Evolutionary conservation across 2,888 invertebrate species (phyloP), one percentile per base, ranked within the genome.

Genomic region (Aproaerema taeniolella): DNA sequence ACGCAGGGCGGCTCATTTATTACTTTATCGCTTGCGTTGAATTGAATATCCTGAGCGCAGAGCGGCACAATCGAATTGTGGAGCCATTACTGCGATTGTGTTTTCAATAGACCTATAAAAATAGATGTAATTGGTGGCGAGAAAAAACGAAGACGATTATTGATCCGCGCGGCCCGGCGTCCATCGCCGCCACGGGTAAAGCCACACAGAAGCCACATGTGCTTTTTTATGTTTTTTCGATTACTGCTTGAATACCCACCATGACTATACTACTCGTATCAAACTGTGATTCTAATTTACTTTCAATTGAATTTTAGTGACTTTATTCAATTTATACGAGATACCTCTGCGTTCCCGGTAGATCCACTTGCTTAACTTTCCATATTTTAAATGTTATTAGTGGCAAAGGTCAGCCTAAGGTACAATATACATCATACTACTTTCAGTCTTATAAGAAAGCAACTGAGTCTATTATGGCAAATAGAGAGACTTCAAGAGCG

Each of bases 31-130:
- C 45, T 38, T 41, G 50, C 52, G 62, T 67, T 65, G 60, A 66
- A 67, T 69, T 45, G 50, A 62, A 61, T 54, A 58, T 63, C 55
- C 61, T 56, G 52, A 58, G 29, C 20, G 33, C 24, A 28, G 9
- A n/a, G n/a, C n/a, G n/a, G n/a, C 39, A 42, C 66, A 75, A 75
- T 73, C 67, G 61, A 65, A 71, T 72, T 67, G 68, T 69, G 50
- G 54, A 68, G 64, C 64, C 58, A 69, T 70, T 74, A 71, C 61
- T 63, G 62, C 60, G 67, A 72, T 71, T 71, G 67, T 68, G 58
- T 70, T 67, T 72, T 70, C 67, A 78, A 77, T 73, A 56, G 69
- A 61, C 55, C 64, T 66, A 70, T 73, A 70, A 70, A 76, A 76
- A 72, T 69, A 72, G 61, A 67, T 64, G 69, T 77, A 78, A 79